Evolutionary conservation across 1,140 invertebrate genomes (phyloP).

Genomic region (Diorhabda elongata): DNA sequence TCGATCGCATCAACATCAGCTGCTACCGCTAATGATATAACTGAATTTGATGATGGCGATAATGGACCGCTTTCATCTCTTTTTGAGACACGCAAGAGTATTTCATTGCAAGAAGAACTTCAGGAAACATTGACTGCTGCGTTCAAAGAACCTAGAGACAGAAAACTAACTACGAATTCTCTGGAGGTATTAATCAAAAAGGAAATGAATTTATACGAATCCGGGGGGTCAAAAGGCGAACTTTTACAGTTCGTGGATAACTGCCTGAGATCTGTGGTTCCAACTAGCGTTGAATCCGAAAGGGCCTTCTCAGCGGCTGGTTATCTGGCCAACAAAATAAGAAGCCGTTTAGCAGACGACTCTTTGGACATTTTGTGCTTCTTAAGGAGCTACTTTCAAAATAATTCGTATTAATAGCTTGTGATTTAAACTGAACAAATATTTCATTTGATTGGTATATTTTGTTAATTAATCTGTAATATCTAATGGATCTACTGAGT

Average conservation of each 20-base stretch:
- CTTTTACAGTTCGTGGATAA: slow-evolving; percentile 6
- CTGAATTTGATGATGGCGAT: no score
- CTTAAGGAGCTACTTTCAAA: neutral
- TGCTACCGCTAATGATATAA: no score
- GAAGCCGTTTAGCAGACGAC: slow-evolving; percentile 1
- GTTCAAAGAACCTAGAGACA: neutral
- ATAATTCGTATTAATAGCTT: neutral
- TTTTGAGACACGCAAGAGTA: no score
- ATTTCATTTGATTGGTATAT: no score
- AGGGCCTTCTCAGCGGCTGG: slow-evolving; percentile 18
- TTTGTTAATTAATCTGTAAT: no score
- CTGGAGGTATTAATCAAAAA: slow-evolving; percentile 5
- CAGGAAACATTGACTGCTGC: neutral
- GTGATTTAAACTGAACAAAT: no score
- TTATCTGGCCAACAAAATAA: slow-evolving; percentile 9
- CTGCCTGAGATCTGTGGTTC: slow-evolving; percentile 13
- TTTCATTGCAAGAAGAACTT: no score
- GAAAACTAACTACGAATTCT: slow-evolving; percentile 3
- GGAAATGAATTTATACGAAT: neutral
- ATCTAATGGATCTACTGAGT: no score
- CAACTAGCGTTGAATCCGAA: slow-evolving; percentile 6
- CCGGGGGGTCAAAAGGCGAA: neutral
- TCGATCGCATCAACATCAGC: no score
- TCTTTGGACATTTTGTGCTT: neutral
- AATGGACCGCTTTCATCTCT: no score